Base-by-base conservation (phyloP, 1,140 invertebrate genomes). In the Leguminivora glycinivorella region DNA sequence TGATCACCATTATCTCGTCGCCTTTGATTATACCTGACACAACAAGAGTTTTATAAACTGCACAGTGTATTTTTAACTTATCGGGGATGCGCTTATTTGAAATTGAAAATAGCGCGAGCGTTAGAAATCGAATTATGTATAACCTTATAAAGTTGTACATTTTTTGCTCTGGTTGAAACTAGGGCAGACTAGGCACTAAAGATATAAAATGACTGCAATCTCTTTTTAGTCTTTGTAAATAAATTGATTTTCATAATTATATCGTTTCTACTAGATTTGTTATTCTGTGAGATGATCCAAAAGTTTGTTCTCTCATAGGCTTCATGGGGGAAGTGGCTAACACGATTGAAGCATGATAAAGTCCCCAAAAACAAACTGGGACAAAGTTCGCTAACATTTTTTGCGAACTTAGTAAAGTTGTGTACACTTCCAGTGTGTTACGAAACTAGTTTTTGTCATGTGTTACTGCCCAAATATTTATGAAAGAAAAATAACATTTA, bases 1-100 rank as follows among this genome's bases (percentile, higher is more conserved):
- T 99, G 90, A 99, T 98, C 80, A 99, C 98, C 95, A 99, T 98
- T 87, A 99, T 98, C 92, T 99, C 98, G 92, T 99, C 98, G 78
- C 97, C 96, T 92, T 98, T 98, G 86, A 98, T 98, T 83, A 99
- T 96, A 83, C 98, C 98, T 98, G 93, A 72, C 93, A 91, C 81
- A 83, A 76, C 84, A 81, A 81, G 75, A 75, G 75, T 78, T 76
- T 72, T 71, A 68, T 63, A 68, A 72, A 66, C 69, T 74, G 72
- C 58, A 76, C 71, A 77, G 66, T 76, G 72, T 80, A 76, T 77
- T 76, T 76, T 75, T 75, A 71, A 40, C 38, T 70, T 66, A 63
- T 5, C 14, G 26, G 52, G 38, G 25, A 56, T 43, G 56, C 43
- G 68, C 69, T 66, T 17, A 0, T 19, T 22, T 19, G 17, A 9